These are phyloP conservation scores for Paedocypris micromegethes DNA, from an alignment of 2,797 vertebrate genomes.

Conservation along the genomic window DNA sequence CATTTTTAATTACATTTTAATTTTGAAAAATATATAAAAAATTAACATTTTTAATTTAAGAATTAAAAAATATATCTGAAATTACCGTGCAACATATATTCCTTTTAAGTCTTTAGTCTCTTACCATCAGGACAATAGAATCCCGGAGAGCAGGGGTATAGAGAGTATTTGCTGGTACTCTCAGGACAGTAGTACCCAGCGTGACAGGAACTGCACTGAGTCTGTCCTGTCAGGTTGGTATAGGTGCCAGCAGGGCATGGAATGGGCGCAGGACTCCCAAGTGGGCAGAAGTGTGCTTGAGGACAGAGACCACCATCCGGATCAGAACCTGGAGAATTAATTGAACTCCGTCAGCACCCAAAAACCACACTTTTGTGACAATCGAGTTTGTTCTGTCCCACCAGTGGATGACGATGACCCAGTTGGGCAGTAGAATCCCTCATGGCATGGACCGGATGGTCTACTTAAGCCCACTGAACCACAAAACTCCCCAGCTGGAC, in stretches of 20 bases:
- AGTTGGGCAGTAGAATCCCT: conserved; percentile 79
- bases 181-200: conserved; percentile 87
- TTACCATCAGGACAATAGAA: conserved; percentile 88
- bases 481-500: conserved; percentile 78
- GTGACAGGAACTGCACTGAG: conserved; percentile 74
- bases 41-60: no score
- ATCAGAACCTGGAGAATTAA: conserved; percentile 55
- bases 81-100: background rate
- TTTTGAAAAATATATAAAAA: no score
- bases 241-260: conserved; percentile 83
- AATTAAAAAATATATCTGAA: no score
- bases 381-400: conserved; percentile 40
- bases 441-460: conserved; percentile 78
- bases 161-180: conserved; percentile 69
- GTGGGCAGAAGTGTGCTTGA: conserved; percentile 80
- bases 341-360: no score
- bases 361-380: background rate
- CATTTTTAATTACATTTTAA: no score
- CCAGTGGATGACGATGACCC: conserved; percentile 69
- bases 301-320: conserved; percentile 74
- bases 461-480: conserved; percentile 66
- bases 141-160: conserved; percentile 79
- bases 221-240: conserved; percentile 76
- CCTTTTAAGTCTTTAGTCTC: background rate
- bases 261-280: conserved; percentile 66